These are phyloP conservation scores for Rattus rattus DNA, from an alignment of 2,113 vertebrate genomes.

Conservation along the genomic window DNA sequence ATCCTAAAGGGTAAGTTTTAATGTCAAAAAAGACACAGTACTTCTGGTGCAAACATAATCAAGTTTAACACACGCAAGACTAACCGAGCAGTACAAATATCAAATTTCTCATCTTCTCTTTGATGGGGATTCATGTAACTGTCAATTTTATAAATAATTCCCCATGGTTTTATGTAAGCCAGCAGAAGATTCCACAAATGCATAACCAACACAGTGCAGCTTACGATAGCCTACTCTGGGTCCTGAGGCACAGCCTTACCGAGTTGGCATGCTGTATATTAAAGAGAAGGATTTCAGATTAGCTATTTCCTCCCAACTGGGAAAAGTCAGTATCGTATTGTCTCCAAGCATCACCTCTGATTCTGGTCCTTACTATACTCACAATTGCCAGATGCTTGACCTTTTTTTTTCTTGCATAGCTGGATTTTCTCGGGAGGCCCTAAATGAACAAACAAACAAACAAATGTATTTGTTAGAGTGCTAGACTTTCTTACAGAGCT, in stretches of 20 bases:
- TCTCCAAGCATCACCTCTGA: slow-evolving; percentile 9
- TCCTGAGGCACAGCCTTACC: slow-evolving; percentile 84
- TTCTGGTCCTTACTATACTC: slow-evolving; percentile 83
- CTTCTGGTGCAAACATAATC: slow-evolving; percentile 23
- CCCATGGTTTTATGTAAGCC: slow-evolving; percentile 60
- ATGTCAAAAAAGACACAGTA: slow-evolving; percentile 26
- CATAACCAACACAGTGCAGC: slow-evolving; percentile 82
- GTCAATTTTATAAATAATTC: slow-evolving; percentile 17
- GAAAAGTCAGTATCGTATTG: slow-evolving; percentile 7
- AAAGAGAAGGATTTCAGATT: slow-evolving; percentile 80
- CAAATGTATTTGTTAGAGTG: background rate
- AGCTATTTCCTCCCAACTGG: slow-evolving; percentile 63
- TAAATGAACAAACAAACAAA: slow-evolving; percentile 73
- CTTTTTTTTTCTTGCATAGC: slow-evolving; percentile 97
- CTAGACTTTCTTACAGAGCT: background rate
- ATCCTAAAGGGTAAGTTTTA: slow-evolving; percentile 40
- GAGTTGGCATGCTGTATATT: slow-evolving; percentile 79
- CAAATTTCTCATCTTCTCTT: slow-evolving; percentile 10
- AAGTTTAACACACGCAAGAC: background rate
- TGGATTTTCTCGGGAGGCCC: slow-evolving; percentile 97
- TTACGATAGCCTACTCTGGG: slow-evolving; percentile 81
- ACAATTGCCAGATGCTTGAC: slow-evolving; percentile 99
- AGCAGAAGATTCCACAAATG: slow-evolving; percentile 75
- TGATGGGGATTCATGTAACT: slow-evolving; percentile 25
- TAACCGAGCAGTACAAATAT: slow-evolving; percentile 22